These are phyloP conservation scores for Phlogophora meticulosa DNA, from an alignment of 2,888 invertebrate genomes.

Conservation along the genomic window DNA sequence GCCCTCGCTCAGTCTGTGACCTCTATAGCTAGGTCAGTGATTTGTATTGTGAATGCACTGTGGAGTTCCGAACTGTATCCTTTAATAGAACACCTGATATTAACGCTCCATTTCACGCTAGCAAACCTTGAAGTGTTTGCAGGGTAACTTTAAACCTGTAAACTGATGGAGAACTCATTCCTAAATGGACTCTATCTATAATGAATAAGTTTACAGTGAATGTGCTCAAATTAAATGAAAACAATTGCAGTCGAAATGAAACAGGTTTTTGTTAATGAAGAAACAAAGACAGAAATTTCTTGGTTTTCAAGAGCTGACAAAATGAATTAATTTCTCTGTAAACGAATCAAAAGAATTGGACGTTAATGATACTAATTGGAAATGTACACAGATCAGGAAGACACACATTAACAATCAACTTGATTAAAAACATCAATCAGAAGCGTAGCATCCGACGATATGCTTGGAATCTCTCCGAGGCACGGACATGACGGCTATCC, in stretches of 20 bases:
- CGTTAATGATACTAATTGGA: background rate
- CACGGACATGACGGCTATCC: conserved; percentile 65
- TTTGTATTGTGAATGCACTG: conserved; percentile 37
- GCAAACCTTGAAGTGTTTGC: conserved; percentile 17
- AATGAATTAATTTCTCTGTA: background rate
- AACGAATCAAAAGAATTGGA: background rate
- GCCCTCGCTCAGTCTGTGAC: conserved; percentile 22
- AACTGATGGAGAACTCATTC: conserved; percentile 7
- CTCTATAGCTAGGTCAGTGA: conserved; percentile 30
- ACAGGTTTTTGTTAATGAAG: background rate
- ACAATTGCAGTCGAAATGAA: no score
- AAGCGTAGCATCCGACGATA: conserved; percentile 23
- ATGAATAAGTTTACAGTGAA: background rate
- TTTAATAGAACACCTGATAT: conserved; percentile 55
- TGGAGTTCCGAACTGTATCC: conserved; percentile 30
- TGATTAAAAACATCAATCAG: conserved; percentile 43
- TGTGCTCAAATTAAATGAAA: no score
- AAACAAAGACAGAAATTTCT: background rate
- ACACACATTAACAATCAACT: conserved; percentile 3
- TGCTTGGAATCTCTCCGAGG: conserved; percentile 59
- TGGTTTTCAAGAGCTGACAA: background rate
- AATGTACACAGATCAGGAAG: conserved; percentile 5
- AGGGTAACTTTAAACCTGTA: conserved; percentile 9
- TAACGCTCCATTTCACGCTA: conserved; percentile 45
- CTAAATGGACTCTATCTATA: background rate